Base-by-base conservation (phyloP, 1,140 invertebrate species). In the Bombus waltoni region DNA sequence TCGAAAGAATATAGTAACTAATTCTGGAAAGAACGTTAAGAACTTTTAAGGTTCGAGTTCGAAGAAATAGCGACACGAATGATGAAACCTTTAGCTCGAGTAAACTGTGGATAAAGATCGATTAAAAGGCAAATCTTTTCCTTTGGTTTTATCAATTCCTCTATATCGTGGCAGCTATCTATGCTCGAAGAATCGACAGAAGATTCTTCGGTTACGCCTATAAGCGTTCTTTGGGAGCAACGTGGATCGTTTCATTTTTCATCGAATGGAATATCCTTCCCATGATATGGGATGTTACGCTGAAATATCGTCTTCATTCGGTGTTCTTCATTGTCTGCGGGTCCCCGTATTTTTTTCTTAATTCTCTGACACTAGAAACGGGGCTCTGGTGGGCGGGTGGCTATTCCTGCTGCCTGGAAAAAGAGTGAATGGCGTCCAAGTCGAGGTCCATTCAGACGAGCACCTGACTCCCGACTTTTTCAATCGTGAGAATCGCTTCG, bases 351-450 rank as follows among this genome's bases (percentile, higher is more conserved):
- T 78, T 85, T 83, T 47, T 76, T 85, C 47, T 47, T 71, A 88
- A 83, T 81, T 87, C 79, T 76, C 22, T 47, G 88, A 38, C 79
- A 77, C 65, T 62, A 79, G 82, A 88, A 88, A 89, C 79, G 65
- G 78, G 83, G 62, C 78, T 32, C 44, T 71, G 38, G 83, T 89
- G 87, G 88, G 88, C 88, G 88, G 88, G 88, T 89, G 87, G 87
- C 83, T 83, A 79, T 89, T 42, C 18, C 78, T 42, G 10, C 47
- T 53, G 47, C 47, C 1, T 59, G 44, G 62, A 38, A 81, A 66
- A 74, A 42, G n/a, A 42, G 77, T 89, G 87, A 88, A 88, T 87
- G 85, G 86, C 18, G 35, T 79, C 25, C 53, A 81, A 38, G 53
- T n/a, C 83, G 66, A 59, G 75, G 71, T 83, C 87, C 83, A 88